Percentiles rank a stretch among this genome's conserved stretches.
Conservation (phyloP, 1,140 invertebrate species). For the Lordiphosa clarofinis region DNA sequence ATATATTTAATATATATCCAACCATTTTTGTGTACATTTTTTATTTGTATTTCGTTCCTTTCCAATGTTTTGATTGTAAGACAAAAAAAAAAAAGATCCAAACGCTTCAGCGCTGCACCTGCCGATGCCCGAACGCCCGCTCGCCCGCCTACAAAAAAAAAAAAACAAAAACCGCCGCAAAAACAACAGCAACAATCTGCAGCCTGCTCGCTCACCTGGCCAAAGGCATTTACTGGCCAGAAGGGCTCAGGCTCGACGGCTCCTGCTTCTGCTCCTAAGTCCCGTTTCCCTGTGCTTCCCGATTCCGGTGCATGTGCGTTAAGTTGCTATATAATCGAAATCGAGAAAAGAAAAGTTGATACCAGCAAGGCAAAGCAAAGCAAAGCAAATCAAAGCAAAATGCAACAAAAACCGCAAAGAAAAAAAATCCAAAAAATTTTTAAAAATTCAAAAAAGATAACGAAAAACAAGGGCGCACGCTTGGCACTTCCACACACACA, state of each 20-base stretch:
- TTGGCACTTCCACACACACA: slow-evolving; percentile 57
- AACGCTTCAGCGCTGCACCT: too few relatives aligned
- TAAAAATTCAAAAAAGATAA: slow-evolving; percentile 44
- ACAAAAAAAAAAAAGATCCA: too few relatives aligned
- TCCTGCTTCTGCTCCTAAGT: slow-evolving; percentile 76
- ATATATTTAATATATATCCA: too few relatives aligned
- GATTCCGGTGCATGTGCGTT: slow-evolving; percentile 76
- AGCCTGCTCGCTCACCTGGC: slow-evolving; percentile 18
- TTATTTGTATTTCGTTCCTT: too few relatives aligned
- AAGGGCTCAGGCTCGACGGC: slow-evolving; percentile 65
- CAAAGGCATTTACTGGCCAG: slow-evolving; percentile 9
- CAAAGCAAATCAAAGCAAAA: slow-evolving; percentile 66
- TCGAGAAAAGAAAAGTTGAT: slow-evolving; percentile 32
- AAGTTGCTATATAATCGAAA: slow-evolving; percentile 63
- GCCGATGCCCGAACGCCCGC: too few relatives aligned
- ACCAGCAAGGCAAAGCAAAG: slow-evolving; percentile 48
- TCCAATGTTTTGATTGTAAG: too few relatives aligned
- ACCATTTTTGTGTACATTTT: too few relatives aligned
- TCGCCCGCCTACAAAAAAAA: not conserved
- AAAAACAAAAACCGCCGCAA: slow-evolving; percentile 4
- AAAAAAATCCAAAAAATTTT: slow-evolving; percentile 17
- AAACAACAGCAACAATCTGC: slow-evolving; percentile 7
- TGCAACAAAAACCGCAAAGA: slow-evolving; percentile 38
- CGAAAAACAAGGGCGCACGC: slow-evolving; percentile 53
- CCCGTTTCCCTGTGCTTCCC: slow-evolving; percentile 76